Base-by-base conservation (phyloP, 1,140 invertebrate species). In the Trichonephila clavata region DNA sequence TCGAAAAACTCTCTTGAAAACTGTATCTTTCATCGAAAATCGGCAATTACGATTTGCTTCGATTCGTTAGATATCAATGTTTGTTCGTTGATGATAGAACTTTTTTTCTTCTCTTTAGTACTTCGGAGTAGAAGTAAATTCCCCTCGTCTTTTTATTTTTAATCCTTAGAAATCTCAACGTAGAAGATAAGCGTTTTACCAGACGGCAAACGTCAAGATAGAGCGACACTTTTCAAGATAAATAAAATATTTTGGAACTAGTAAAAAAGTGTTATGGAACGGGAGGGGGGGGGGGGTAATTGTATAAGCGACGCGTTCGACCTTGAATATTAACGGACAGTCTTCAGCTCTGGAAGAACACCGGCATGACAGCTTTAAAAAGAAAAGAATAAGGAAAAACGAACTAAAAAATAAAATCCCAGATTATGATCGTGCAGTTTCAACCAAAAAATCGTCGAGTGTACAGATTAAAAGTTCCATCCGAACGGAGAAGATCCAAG, bases 381-480 rank as follows among this genome's bases (percentile, higher is more conserved):
- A 84, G n/a, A 57, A 10, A 24, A 24, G 24, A 39, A 77, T 63
- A 63, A 63, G 21, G 32, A 63, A 63, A 20, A 63, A 16, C 4
- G 21, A 77, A 24, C 24, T 39, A 39, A 57, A 43, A 50, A 83
- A 27, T 21, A 50, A 83, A 84, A 57, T 10, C 2, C 8, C 32
- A 88, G 61, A 88, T 88, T 71, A 71, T 27, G 24, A 50, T 88
- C 86, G 63, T 57, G 61, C 21, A 32, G 8, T 77, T 90, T 90
- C 88, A 32, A 32, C 68, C 86, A 27, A 71, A 90, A 90, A 90
- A 90, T 90, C 50, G 24, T 80, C 20, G 32, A 39, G 32, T 77
- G n/a, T 4, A 6, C 43, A 59, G 50, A 50, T 59, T 59, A 86
- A 63, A 32, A 27, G 27, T 86, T 63, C 57, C 24, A 24, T 86